Evolutionary conservation across 2,888 invertebrate genomes (phyloP), one percentile per base, ranked within the genome.

Genomic region (Thera obeliscata): DNA sequence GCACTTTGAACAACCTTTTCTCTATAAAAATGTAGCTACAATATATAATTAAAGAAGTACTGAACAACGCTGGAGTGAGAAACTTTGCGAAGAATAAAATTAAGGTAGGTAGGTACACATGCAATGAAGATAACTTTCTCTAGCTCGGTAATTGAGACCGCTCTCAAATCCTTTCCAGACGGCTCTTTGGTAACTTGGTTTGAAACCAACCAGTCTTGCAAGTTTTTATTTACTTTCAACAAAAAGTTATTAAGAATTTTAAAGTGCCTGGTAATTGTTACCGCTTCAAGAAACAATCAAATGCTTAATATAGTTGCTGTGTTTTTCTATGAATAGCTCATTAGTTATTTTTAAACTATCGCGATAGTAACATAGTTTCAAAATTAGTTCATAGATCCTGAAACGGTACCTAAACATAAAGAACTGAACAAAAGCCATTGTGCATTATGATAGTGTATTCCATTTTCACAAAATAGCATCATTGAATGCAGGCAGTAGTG

Each of bases 111-210:
- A 22, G 22, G 76, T 81, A 78, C 81, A 84, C 79, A 82, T 81
- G 79, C 77, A 81, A 84, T 83, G 79, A 83, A 83, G 78, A 84
- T 78, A 86, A 86, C 75, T 86, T 85, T 79, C 78, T 80, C 79
- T 75, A 74, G 79, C 80, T 80, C 73, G 72, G 84, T 88, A 88
- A 90, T 88, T 87, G 87, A 87, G 86, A 84, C 79, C 75, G 80
- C 80, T 83, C 80, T 82, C 79, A 85, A 88, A 87, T 87, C 84
- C 87, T 86, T 86, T 82, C 82, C 85, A 81, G 84, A 87, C 84
- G 83, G 83, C 82, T 82, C 79, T 78, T 78, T 57, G 77, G 78
- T 72, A 84, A 87, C 87, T 83, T 76, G 87, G 86, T 89, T 88
- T 85, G 79, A 81, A 84, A 82, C 79, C 84, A 84, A 84, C 83